phyloP scores from a whole-genome alignment of 2,797 vertebrate species.

The Hypotaenidia okinawae region DNA sequence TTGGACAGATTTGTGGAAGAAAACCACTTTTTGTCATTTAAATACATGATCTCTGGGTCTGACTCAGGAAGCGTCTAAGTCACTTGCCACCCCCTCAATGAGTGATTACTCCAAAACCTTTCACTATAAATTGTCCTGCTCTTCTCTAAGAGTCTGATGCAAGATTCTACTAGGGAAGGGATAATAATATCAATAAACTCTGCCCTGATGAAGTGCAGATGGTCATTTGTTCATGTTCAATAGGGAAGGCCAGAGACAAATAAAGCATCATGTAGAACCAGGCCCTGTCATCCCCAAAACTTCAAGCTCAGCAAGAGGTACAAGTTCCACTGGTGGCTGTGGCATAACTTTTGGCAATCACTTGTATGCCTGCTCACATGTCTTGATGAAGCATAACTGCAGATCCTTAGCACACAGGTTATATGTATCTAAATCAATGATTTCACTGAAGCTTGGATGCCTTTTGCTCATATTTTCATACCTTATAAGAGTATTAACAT shows the following conservation, averaged over 20 bases:
- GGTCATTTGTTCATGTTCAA: neutral
- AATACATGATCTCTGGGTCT: accelerated
- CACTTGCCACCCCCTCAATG: neutral
- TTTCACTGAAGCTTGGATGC: neutral
- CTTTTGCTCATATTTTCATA: neutral
- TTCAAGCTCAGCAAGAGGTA: neutral
- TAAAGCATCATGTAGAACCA: neutral
- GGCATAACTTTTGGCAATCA: neutral
- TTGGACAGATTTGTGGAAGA: neutral
- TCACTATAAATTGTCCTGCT: neutral
- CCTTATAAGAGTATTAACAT: neutral
- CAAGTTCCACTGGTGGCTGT: neutral
- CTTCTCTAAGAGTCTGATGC: neutral
- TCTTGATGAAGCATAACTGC: neutral
- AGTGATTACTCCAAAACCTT: neutral
- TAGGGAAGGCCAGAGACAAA: neutral
- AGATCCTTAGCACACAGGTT: neutral
- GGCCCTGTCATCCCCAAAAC: neutral
- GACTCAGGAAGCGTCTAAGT: neutral
- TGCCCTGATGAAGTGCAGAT: neutral
- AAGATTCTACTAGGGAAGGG: accelerated
- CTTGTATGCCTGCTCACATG: neutral
- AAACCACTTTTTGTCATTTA: neutral
- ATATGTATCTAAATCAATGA: neutral
- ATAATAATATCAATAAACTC: neutral